Evolutionary conservation across 2,797 vertebrate species (phyloP).

Genomic region (Siniperca scherzeri): DNA sequence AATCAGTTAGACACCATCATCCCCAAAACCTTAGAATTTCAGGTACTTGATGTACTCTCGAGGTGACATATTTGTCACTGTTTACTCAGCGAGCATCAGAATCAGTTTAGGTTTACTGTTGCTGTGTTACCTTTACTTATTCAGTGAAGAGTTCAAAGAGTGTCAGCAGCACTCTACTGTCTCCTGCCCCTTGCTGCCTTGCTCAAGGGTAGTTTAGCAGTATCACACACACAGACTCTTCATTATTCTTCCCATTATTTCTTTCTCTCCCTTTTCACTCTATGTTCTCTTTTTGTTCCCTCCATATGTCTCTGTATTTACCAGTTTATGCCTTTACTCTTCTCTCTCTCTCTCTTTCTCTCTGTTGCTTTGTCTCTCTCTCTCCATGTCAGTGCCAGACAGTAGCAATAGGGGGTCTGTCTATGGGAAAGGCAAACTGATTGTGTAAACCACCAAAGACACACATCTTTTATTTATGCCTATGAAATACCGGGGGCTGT

Average conservation of each 20-base stretch:
- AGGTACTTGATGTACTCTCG: background rate
- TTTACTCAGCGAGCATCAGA: background rate
- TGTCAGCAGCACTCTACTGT: background rate
- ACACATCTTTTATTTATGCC: slow-evolving; percentile 65
- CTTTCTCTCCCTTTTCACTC: background rate
- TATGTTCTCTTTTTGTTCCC: background rate
- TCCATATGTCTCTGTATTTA: slow-evolving; percentile 17
- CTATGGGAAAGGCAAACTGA: slow-evolving; percentile 64
- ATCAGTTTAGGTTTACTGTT: slow-evolving; percentile 5
- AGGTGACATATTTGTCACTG: slow-evolving; percentile 6
- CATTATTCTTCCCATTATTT: background rate
- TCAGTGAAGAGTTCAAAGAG: background rate
- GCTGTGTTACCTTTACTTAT: slow-evolving; percentile 25
- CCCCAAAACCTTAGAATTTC: background rate
- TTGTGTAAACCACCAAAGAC: slow-evolving; percentile 68
- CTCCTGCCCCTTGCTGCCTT: slow-evolving; percentile 15
- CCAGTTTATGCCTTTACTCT: background rate
- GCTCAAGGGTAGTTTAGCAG: slow-evolving; percentile 17
- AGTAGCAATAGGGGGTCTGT: slow-evolving; percentile 63
- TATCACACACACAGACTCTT: background rate
- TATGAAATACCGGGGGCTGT: slow-evolving; percentile 35
- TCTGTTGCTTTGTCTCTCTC: slow-evolving; percentile 10
- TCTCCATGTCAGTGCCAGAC: slow-evolving; percentile 61
- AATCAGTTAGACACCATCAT: background rate
- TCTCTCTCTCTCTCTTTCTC: slow-evolving; percentile 9